Base-by-base conservation (phyloP, 2,797 vertebrate genomes). In the Sebastes steindachneri region DNA sequence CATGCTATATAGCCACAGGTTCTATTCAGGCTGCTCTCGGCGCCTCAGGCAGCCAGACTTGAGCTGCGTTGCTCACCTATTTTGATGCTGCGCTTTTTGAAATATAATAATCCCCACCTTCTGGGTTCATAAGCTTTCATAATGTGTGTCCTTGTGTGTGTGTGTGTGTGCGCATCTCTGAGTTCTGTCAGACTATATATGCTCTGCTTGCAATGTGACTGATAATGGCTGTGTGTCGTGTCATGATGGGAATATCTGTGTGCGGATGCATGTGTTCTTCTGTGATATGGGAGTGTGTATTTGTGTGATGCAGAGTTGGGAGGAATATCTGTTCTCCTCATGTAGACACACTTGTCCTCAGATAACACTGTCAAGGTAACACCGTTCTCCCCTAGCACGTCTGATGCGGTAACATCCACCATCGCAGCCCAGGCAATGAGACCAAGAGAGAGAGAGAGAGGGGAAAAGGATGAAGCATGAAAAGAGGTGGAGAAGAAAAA, bases 341-440 rank as follows among this genome's bases (percentile, higher is more conserved):
- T 78, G 80, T 59, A 70, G 86, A 79, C 67, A 77, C 26, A 79
- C 73, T 69, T 84, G 79, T 86, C 80, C 82, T 86, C 60, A 86
- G 83, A 89, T 92, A 87, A 85, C 82, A 83, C 59, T 79, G 63
- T 79, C 73, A 75, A 82, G 74, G 85, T 90, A 86, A 88, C 71
- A 63, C 41, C 29, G 26, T 79, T 76, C 76, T 75, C 29, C 59
- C 23, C 3, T 48, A 19, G 2, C 57, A 74, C 28, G 79, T 80
- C 72, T 77, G 78, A 82, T 71, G 79, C 79, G 67, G 77, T 45
- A 72, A 86, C 67, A 76, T 80, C 89, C 69, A 87, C 37, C 64
- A 63, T 82, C 69, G 35, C 33, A 80, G 65, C 4, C 8, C 82
- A 75, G 66, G 21, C 41, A 78, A 75, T 19, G 4, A 59, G 69